A percentile compares a stretch with the other conserved stretches of the same genome.
phyloP scores from a whole-genome alignment of 2,113 vertebrate genomes.

The Blennius ocellaris region DNA sequence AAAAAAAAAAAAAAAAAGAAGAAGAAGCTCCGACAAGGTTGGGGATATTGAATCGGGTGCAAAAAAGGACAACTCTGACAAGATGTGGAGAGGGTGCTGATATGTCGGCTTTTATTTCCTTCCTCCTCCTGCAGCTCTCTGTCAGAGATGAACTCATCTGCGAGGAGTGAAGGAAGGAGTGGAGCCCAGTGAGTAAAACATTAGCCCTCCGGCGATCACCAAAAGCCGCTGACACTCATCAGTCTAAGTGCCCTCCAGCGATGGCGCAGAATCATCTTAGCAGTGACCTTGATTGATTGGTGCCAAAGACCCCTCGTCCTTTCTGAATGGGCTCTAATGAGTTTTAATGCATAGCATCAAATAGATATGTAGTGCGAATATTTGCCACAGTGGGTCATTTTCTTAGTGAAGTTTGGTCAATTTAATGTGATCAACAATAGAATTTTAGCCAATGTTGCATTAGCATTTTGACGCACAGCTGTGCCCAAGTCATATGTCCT shows the following conservation, averaged over 20 bases:
- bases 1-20: background rate
- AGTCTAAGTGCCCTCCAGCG: conserved; percentile 68
- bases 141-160: conserved; percentile 58
- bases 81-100: conserved; percentile 59
- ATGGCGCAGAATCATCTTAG: conserved; percentile 54
- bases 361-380: conserved; percentile 64
- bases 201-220: conserved; percentile 60
- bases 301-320: conserved; percentile 50
- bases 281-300: conserved; percentile 79
- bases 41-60: conserved; percentile 42
- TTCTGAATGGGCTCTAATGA: conserved; percentile 67
- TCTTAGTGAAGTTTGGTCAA: conserved; percentile 11
- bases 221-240: conserved; percentile 67
- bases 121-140: conserved; percentile 51
- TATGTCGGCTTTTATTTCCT: conserved; percentile 68
- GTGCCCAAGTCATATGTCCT: background rate
- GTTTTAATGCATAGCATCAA: conserved; percentile 60
- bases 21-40: conserved; percentile 27
- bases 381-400: conserved; percentile 38
- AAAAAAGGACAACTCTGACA: conserved; percentile 64
- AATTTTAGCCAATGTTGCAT: background rate
- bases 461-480: background rate
- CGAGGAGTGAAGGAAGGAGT: conserved; percentile 20
- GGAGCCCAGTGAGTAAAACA: conserved; percentile 40
- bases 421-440: background rate